These are phyloP conservation scores for Spicauda simplicius DNA, from an alignment of 2,888 invertebrate genomes.

Conservation along the genomic window DNA sequence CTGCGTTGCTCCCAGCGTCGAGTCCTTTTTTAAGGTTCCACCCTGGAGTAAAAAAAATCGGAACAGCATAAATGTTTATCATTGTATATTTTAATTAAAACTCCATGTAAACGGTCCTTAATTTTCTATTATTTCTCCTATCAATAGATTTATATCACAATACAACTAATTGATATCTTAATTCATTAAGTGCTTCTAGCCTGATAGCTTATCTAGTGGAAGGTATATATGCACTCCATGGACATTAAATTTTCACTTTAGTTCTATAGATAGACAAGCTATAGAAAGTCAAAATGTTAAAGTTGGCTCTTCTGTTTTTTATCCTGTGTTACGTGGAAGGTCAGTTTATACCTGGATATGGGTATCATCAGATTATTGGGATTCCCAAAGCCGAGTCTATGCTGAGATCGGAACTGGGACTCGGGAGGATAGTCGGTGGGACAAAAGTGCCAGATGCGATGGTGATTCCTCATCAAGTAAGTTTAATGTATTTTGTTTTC, in stretches of 20 bases:
- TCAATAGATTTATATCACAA: no score
- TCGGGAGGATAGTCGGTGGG: constrained; percentile 60
- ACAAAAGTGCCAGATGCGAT: constrained; percentile 47
- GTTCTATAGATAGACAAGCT: not conserved
- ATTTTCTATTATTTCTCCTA: no score
- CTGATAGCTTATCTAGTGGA: no score
- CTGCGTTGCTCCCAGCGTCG: no score
- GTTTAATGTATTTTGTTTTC: constrained; percentile 11
- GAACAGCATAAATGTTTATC: no score
- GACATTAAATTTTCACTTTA: not conserved
- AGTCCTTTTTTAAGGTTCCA: no score
- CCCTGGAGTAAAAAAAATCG: no score
- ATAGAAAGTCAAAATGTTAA: not conserved
- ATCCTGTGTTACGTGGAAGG: constrained; percentile 37
- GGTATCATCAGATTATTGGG: constrained; percentile 55
- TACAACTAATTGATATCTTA: constrained; percentile 2
- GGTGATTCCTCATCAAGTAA: constrained; percentile 61
- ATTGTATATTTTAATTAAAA: no score
- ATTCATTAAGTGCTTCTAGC: not conserved
- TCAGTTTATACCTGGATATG: constrained; percentile 54
- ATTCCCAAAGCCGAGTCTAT: constrained; percentile 55
- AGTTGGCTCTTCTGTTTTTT: constrained; percentile 40
- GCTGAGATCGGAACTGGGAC: constrained; percentile 44
- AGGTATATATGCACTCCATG: not conserved
- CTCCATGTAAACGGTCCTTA: no score